A percentile compares a stretch with the other conserved stretches of the same genome.
Evolutionary conservation across 1,140 invertebrate species (phyloP).

Genomic region (Triops cancriformis): DNA sequence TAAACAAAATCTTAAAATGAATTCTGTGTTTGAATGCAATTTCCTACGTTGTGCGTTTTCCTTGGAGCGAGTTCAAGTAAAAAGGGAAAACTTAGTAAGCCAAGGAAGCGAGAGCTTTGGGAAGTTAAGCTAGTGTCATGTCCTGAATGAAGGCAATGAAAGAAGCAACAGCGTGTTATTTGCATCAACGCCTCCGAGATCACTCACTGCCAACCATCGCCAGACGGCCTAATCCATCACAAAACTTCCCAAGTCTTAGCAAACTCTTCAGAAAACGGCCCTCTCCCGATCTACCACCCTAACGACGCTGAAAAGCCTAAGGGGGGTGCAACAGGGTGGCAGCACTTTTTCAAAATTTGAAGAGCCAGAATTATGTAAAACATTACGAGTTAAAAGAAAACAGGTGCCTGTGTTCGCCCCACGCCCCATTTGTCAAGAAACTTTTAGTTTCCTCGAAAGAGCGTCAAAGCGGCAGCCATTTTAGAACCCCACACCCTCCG

Average conservation of each 20-base stretch:
- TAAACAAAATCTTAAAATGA: too few relatives aligned
- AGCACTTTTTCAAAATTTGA: too few relatives aligned
- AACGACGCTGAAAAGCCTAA: not conserved
- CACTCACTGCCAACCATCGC: not conserved
- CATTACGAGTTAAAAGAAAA: not conserved
- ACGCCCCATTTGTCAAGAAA: not conserved
- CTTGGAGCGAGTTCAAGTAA: too few relatives aligned
- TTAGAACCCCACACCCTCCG: not conserved
- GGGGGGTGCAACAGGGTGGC: not conserved
- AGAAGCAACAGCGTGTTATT: not conserved
- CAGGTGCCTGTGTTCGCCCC: not conserved
- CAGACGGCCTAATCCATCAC: not conserved
- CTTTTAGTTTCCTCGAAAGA: not conserved
- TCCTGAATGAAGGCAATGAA: not conserved
- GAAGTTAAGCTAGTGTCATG: not conserved
- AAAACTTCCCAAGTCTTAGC: not conserved
- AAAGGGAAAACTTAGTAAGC: not conserved
- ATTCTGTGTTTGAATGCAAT: too few relatives aligned
- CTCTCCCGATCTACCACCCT: not conserved
- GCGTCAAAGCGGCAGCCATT: too few relatives aligned
- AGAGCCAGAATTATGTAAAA: not conserved
- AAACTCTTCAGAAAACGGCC: not conserved
- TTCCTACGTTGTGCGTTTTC: too few relatives aligned
- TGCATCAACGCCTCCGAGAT: constrained; percentile 6
- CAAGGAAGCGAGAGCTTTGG: not conserved